These are phyloP conservation scores for Orientallactaga sibirica DNA, from an alignment of 2,797 vertebrate species.

Conservation along the genomic window DNA sequence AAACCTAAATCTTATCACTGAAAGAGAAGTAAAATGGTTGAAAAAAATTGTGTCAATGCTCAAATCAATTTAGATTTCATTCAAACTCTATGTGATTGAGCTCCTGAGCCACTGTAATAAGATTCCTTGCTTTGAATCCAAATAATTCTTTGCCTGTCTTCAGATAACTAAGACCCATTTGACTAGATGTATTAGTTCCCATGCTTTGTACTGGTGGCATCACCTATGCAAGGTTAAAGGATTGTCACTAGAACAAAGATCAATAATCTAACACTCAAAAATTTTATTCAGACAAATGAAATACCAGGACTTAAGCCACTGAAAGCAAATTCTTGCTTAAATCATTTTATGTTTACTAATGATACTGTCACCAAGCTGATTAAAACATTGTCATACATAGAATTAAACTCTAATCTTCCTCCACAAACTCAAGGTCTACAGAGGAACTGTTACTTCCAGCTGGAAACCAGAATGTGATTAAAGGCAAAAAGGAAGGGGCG, in stretches of 20 bases:
- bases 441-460: background rate
- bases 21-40: background rate
- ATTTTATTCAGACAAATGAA: background rate
- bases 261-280: background rate
- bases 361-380: background rate
- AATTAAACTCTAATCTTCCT: background rate
- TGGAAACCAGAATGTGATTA: background rate
- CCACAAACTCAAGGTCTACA: conserved; percentile 45
- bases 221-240: background rate
- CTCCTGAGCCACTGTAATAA: background rate
- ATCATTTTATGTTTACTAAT: background rate
- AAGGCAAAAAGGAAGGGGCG: background rate
- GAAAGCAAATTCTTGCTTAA: background rate
- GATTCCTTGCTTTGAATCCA: too few relatives aligned
- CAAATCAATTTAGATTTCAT: background rate
- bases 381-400: background rate
- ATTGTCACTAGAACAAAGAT: background rate
- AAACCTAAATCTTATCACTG: background rate
- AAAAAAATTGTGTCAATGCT: background rate
- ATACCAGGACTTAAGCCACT: background rate
- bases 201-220: too few relatives aligned
- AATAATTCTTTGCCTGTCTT: too few relatives aligned
- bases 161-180: too few relatives aligned
- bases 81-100: too few relatives aligned
- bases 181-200: too few relatives aligned